Base-by-base conservation (phyloP, 2,113 vertebrate genomes). In the Lonchura striata region DNA sequence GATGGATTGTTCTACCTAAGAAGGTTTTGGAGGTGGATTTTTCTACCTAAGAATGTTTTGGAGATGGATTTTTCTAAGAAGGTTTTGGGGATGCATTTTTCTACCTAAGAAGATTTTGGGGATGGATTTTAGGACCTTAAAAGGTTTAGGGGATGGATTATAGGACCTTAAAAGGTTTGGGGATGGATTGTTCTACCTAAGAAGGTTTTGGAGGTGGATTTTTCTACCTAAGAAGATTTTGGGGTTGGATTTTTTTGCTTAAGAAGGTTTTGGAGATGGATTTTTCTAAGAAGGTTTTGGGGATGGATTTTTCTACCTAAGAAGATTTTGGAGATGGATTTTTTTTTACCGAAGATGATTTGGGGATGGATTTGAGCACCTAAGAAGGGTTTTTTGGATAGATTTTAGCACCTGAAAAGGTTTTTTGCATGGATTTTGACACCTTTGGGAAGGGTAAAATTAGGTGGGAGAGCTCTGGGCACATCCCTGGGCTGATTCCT, bases 91-190 rank as follows among this genome's bases (percentile, higher is more conserved):
- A 52, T 52, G 27, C 15, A 30, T 28, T 52, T n/a, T n/a, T n/a
- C n/a, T n/a, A 24, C 1, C 1, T 0, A 15, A 6, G n/a, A 8
- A 39, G 13, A 17, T 12, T 39, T 27, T n/a, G 1, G 4, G 17
- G 21, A 3, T 60, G 24, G 15, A 41, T 35, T 78, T 35, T 72
- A 10, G 5, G 3, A 4, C 4, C 28, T 13, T 2, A 6, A 17
- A 13, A 33, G 3, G 1, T 11, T 57, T 19, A 50, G 8, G 5
- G 27, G 27, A 4, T 46, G 37, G 13, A n/a, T 42, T 78, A 42
- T 25, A 33, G 46, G 9, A 6, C 24, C 1, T 1, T 0, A 11
- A 23, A 27, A 22, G 8, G 13, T 17, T 74, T 72, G 2, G 16
- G 31, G 24, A 7, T 66, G 35, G 28, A 28, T 35, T 69, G 44